phyloP scores from a whole-genome alignment of 1,140 invertebrate genomes.

The Rhysida immarginata region DNA sequence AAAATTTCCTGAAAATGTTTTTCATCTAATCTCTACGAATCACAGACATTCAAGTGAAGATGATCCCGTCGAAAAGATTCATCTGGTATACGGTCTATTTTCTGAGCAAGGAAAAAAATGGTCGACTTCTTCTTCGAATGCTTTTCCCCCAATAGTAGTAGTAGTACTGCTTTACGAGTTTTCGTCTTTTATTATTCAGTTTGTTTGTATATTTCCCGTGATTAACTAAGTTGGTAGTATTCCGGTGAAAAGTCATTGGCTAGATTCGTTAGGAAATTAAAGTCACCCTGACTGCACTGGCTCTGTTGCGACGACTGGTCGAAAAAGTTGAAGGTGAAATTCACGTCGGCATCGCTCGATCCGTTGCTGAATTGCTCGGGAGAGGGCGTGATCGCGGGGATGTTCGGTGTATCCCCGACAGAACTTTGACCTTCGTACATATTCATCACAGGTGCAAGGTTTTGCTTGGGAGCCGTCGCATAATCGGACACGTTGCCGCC shows the following conservation, averaged over 20 bases:
- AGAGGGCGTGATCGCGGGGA: slow-evolving; percentile 15
- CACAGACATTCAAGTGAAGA: slow-evolving; percentile 4
- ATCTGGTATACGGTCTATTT: slow-evolving; percentile 3
- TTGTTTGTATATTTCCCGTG: too few species aligned
- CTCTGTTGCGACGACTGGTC: slow-evolving; percentile 47
- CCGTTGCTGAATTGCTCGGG: slow-evolving; percentile 7
- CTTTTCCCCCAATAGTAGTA: too few species aligned
- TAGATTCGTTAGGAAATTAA: slow-evolving; percentile 77
- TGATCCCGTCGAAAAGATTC: too few species aligned
- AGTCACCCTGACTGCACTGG: slow-evolving; percentile 54
- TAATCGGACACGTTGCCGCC: slow-evolving; percentile 16
- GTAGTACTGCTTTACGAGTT: too few species aligned
- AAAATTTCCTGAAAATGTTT: background rate
- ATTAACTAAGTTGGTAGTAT: slow-evolving; percentile 65
- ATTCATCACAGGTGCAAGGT: background rate
- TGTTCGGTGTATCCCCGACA: slow-evolving; percentile 27
- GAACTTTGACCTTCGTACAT: slow-evolving; percentile 16
- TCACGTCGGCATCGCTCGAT: slow-evolving; percentile 16
- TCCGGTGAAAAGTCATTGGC: slow-evolving; percentile 81
- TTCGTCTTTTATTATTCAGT: background rate
- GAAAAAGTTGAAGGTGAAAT: slow-evolving; percentile 22
- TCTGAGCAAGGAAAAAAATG: too few species aligned
- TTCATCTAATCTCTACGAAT: slow-evolving; percentile 1
- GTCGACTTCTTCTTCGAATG: too few species aligned
- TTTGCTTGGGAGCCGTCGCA: slow-evolving; percentile 10